Evolutionary conservation across 2,797 vertebrate genomes (phyloP).

Genomic region (Nyctalus aviator): DNA sequence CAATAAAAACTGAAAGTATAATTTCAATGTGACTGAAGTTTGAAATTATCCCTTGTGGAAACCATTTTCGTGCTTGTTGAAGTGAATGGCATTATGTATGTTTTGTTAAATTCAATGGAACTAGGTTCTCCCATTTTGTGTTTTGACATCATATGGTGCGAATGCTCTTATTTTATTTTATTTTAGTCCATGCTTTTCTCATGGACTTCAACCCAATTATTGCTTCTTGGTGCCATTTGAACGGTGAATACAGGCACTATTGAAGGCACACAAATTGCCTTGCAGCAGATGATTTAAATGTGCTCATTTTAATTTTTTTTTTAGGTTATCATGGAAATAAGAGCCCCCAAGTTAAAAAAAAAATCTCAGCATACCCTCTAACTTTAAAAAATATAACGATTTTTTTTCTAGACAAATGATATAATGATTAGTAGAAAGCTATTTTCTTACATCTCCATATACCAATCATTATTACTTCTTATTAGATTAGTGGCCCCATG

Average conservation of each 20-base stretch:
- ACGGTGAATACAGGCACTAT: background rate
- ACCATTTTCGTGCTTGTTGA: background rate
- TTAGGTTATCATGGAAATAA: background rate
- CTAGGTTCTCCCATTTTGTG: background rate
- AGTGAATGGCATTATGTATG: background rate
- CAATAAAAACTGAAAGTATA: background rate
- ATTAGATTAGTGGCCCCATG: background rate
- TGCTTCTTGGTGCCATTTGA: background rate
- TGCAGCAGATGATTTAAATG: background rate
- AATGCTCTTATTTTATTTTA: background rate
- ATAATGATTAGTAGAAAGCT: background rate
- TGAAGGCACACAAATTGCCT: background rate
- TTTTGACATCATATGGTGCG: background rate
- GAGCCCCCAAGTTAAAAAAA: background rate
- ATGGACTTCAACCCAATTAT: background rate
- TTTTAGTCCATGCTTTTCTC: background rate
- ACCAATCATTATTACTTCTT: background rate
- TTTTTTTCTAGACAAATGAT: background rate
- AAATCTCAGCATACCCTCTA: background rate
- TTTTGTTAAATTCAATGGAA: background rate
- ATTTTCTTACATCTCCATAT: background rate
- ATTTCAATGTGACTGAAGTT: slow-evolving; percentile 14
- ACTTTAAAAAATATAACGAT: slow-evolving; percentile 22
- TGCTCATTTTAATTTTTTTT: background rate
- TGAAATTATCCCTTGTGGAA: background rate